Base-by-base conservation (phyloP, 2,797 vertebrate species). In the Pseudomugil tenellus region DNA sequence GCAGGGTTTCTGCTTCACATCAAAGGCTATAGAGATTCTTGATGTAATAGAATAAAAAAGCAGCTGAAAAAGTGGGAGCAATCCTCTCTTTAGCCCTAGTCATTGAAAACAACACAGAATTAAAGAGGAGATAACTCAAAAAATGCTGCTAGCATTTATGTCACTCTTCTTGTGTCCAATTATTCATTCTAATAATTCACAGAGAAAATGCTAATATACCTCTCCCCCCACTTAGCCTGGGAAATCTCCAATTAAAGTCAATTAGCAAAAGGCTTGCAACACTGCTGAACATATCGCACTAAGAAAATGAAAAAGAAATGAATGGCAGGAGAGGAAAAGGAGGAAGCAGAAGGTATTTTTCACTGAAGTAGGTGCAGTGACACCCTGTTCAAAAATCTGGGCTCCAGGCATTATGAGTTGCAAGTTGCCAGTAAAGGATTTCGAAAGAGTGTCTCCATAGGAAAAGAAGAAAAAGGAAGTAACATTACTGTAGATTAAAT, bases 221-320 rank as follows among this genome's bases (percentile, higher is more conserved):
- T 94, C 94, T 95, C 93, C 91, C 92, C 91, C 92, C 92, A 94
- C 93, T 96, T 94, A 94, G 93, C 95, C 94, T 95, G 94, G 95
- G 95, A 96, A 96, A 96, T 96, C 93, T 97, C 95, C 96, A 97
- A 96, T 97, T 97, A 97, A 95, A 96, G 95, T 94, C 95, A 96
- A 95, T 96, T 96, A 97, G 95, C 14, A 92, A 95, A 94, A 89
- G 93, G 93, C 93, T 95, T 89, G 91, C 79, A 82, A 84, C 94
- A 93, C 93, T 92, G 92, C 53, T 75, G 92, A 94, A 84, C 81
- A 71, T 79, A 74, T 88, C 85, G 86, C 86, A 87, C 77, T 81
- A 80, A 88, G 83, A 80, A 89, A 77, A 83, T 74, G 70, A 77
- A 67, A 72, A 71, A 69, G 48, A 9, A 72, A 77, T 79, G 70